These are phyloP conservation scores for Psilopogon haemacephalus DNA, from an alignment of 2,113 vertebrate species.

Conservation along the genomic window DNA sequence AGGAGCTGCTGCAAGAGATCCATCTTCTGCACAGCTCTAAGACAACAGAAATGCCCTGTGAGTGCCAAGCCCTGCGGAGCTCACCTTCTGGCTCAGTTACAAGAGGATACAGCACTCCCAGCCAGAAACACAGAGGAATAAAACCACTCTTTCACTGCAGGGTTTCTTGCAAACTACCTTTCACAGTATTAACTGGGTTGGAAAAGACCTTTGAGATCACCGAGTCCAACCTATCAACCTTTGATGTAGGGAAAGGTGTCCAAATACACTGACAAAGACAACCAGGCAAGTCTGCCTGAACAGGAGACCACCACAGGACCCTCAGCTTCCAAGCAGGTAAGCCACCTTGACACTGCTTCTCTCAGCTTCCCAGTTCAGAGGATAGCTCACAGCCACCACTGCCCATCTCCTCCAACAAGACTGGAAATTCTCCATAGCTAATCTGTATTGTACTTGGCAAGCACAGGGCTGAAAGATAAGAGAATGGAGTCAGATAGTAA, in stretches of 20 bases:
- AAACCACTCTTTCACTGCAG: neutral
- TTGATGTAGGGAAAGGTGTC: neutral
- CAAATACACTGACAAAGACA: neutral
- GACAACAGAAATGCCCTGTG: neutral
- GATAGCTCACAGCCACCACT: neutral
- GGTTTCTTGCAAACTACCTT: neutral
- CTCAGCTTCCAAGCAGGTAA: neutral
- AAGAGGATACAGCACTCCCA: neutral
- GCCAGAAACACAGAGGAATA: neutral
- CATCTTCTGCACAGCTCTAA: neutral
- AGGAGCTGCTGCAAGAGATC: neutral
- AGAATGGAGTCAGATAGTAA: neutral
- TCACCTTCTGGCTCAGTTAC: neutral
- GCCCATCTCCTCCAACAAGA: neutral
- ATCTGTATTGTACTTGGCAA: neutral
- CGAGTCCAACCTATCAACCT: neutral
- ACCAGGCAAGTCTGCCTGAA: fast-evolving
- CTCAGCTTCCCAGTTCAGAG: neutral
- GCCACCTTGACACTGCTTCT: neutral
- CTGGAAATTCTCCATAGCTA: neutral
- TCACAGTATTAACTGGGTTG: too few relatives aligned
- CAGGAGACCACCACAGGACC: neutral
- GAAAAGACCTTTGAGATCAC: too few relatives aligned
- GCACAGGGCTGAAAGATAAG: neutral
- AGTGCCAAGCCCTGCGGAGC: neutral